Base-by-base conservation (phyloP, 2,888 invertebrate species). In the Hypsopygia costalis region DNA sequence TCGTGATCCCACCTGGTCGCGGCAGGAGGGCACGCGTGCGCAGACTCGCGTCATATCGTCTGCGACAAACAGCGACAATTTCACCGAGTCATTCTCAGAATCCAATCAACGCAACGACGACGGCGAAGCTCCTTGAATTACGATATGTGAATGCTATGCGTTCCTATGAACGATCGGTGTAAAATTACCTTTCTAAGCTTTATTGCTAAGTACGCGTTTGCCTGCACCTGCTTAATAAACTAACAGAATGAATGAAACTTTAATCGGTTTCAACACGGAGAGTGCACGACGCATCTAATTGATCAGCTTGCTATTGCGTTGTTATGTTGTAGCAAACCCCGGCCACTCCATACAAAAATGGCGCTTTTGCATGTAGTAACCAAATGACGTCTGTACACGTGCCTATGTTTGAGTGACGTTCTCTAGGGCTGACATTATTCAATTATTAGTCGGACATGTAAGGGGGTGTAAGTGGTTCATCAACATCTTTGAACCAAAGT, bases 101-200 rank as follows among this genome's bases (percentile, higher is more conserved):
- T 25, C 25, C 8, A 4, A 7, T 7, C 25, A 25, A 25, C 25
- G 25, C 25, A 1, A 8, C 25, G 4, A 21, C 21, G 25, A n/a
- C 55, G 62, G 69, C 58, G 60, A 57, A 65, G 67, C 63, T 63
- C 64, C 62, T 56, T 55, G 60, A 75, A 77, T 78, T 74, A 69
- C 71, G 69, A 64, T 71, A 78, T 75, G 74, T 61, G 64, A 80
- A 73, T 71, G 67, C 61, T 68, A 77, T 63, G 68, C 64, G 65
- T 77, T 76, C 73, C 68, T 64, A 68, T 71, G 67, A 74, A 68
- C 64, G 63, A 56, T 64, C 54, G 61, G 39, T 33, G 28, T 39
- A 20, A 22, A 25, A 39, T 39, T 39, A 39, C 39, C 31, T 31
- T 8, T n/a, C 25, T 6, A 25, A 25, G 7, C 3, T 6, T 25